These are phyloP conservation scores for Drosophila anomalata DNA, from an alignment of 2,888 invertebrate genomes.

Conservation along the genomic window DNA sequence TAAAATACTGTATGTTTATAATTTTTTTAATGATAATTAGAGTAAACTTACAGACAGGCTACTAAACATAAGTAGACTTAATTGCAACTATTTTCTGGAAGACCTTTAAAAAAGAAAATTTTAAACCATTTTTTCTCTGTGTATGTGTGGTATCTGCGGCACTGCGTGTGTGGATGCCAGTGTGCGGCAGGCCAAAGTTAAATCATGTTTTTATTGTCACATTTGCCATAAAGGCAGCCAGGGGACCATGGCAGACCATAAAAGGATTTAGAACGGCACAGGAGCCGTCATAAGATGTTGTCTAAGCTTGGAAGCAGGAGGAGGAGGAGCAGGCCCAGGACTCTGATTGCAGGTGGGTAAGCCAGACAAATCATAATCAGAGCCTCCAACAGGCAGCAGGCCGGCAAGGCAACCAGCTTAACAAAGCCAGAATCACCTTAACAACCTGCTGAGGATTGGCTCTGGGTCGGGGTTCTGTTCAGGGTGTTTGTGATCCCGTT, in stretches of 20 bases:
- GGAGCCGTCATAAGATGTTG: conserved; percentile 61
- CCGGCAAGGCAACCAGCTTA: conserved; percentile 29
- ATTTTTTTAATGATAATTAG: background rate
- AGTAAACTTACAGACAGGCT: too few relatives aligned
- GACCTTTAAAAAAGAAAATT: background rate
- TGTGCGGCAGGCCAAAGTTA: conserved; percentile 65
- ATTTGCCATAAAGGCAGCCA: conserved; percentile 71
- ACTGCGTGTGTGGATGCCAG: conserved; percentile 29
- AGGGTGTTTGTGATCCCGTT: conserved; percentile 12
- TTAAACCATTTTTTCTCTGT: background rate
- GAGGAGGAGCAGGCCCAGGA: background rate
- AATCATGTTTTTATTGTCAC: conserved; percentile 76
- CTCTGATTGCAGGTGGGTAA: conserved; percentile 43
- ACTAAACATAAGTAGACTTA: too few relatives aligned
- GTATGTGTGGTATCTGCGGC: conserved; percentile 10
- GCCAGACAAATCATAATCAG: conserved; percentile 76
- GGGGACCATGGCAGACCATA: conserved; percentile 45
- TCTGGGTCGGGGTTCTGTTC: conserved; percentile 7
- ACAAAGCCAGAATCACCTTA: conserved; percentile 56
- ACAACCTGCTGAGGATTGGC: conserved; percentile 44
- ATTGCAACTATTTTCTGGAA: background rate
- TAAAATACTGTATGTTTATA: too few relatives aligned
- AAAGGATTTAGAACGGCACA: conserved; percentile 31
- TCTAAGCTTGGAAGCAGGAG: conserved; percentile 49
- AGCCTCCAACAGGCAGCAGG: conserved; percentile 47